Evolutionary conservation across 2,113 vertebrate genomes (phyloP).

Genomic region (Aramus guarauna): DNA sequence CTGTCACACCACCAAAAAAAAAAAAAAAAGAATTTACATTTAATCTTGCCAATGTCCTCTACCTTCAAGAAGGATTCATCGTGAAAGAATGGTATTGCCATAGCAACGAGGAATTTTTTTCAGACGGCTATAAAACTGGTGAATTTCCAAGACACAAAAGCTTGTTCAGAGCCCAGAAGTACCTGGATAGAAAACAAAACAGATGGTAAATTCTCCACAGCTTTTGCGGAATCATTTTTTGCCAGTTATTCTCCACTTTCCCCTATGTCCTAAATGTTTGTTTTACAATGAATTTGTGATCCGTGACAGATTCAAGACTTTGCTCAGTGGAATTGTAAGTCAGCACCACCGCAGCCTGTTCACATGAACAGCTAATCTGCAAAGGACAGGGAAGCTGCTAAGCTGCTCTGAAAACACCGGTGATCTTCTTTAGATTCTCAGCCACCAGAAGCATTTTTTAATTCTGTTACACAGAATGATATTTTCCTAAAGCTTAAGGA

Average conservation of each 20-base stretch:
- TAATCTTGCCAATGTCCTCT: constrained; percentile 79
- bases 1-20: constrained; percentile 42
- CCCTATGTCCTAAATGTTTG: constrained; percentile 21
- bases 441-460: not conserved
- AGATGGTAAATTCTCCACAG: constrained; percentile 75
- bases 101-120: constrained; percentile 77
- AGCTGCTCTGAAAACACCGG: not conserved
- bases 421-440: not conserved
- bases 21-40: constrained; percentile 74
- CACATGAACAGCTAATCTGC: not conserved
- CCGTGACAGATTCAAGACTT: not conserved
- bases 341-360: not conserved
- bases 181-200: constrained; percentile 82
- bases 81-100: constrained; percentile 79
- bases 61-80: constrained; percentile 79
- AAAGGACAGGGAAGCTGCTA: not conserved
- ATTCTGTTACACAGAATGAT: not conserved
- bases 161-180: constrained; percentile 74
- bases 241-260: not conserved
- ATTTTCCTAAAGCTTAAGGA: not conserved
- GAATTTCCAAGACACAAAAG: constrained; percentile 76
- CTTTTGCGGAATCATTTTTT: constrained; percentile 45
- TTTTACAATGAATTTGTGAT: constrained; percentile 11
- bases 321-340: not conserved
- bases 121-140: constrained; percentile 74